Evolutionary conservation across 2,888 invertebrate species (phyloP).

Genomic region (Lithophane semibrunnea): DNA sequence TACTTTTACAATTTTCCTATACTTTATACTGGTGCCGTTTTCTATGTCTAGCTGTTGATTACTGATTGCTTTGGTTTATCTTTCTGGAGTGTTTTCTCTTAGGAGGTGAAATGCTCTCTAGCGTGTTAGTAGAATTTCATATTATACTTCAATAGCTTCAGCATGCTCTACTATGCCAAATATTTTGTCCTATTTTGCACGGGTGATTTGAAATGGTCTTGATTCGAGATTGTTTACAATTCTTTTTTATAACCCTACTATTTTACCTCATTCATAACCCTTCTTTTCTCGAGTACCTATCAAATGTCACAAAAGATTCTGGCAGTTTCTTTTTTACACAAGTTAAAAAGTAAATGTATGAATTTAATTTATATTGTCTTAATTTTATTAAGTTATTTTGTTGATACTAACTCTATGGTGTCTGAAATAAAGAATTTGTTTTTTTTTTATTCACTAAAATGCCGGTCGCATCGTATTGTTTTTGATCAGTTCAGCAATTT

Average conservation of each 20-base stretch:
- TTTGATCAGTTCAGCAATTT: too few relatives aligned
- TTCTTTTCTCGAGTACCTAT: neutral
- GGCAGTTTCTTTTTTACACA: neutral
- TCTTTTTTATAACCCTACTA: neutral
- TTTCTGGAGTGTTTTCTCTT: constrained; percentile 39
- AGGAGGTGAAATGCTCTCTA: neutral
- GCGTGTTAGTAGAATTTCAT: neutral
- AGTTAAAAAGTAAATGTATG: too few relatives aligned
- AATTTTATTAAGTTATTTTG: too few relatives aligned
- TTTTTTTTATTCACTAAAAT: too few relatives aligned
- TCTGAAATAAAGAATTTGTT: too few relatives aligned
- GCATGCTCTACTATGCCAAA: neutral
- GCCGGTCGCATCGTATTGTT: too few relatives aligned
- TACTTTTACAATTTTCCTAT: constrained; percentile 43
- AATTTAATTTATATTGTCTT: too few relatives aligned
- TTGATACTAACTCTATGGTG: too few relatives aligned
- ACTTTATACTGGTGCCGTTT: constrained; percentile 40
- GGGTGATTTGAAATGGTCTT: neutral
- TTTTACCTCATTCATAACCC: neutral
- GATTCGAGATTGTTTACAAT: neutral
- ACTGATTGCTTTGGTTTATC: constrained; percentile 21
- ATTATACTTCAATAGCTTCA: neutral
- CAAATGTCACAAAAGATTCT: neutral
- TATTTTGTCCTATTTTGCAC: neutral
- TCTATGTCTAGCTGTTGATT: constrained; percentile 38